A percentile compares a stretch with the other conserved stretches of the same genome.
These are phyloP conservation scores for Bombus difficillimus DNA, from an alignment of 1,140 invertebrate species.

Conservation along the genomic window DNA sequence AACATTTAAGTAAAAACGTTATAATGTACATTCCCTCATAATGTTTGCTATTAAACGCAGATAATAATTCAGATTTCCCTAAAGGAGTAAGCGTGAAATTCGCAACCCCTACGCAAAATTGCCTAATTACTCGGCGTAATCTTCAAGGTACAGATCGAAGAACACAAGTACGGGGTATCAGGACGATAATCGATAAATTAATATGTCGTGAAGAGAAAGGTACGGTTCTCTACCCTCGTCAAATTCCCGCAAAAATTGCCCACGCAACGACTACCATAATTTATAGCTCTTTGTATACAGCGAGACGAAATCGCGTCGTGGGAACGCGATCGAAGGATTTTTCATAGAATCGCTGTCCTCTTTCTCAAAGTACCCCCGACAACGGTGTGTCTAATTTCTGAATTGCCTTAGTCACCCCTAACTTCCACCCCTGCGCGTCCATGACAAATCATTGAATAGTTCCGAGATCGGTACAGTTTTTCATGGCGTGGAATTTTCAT, in stretches of 20 bases:
- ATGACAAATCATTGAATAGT: slow-evolving; percentile 62
- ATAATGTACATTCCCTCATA: too few relatives aligned
- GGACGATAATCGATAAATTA: slow-evolving; percentile 40
- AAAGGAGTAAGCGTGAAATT: slow-evolving; percentile 9
- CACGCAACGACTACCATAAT: slow-evolving; percentile 38
- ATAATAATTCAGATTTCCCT: background rate
- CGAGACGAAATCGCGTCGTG: slow-evolving; percentile 50
- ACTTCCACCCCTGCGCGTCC: slow-evolving; percentile 49
- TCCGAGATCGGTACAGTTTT: slow-evolving; percentile 33
- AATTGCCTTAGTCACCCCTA: slow-evolving; percentile 54
- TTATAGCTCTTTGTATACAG: slow-evolving; percentile 56
- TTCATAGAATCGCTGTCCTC: slow-evolving; percentile 16
- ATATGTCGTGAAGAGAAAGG: slow-evolving; percentile 40
- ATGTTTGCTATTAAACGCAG: background rate
- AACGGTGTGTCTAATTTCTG: slow-evolving; percentile 62
- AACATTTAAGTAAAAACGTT: background rate
- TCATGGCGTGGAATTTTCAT: slow-evolving; percentile 42
- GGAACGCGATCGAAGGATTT: slow-evolving; percentile 53
- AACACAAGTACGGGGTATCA: too few relatives aligned
- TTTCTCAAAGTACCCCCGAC: slow-evolving; percentile 3
- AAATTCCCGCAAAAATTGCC: slow-evolving; percentile 34
- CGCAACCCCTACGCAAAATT: background rate
- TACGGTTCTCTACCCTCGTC: background rate
- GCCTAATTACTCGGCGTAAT: background rate
- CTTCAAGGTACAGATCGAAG: background rate